Conservation (phyloP, 2,888 invertebrate species). For the Microctonus aethiopoides region DNA sequence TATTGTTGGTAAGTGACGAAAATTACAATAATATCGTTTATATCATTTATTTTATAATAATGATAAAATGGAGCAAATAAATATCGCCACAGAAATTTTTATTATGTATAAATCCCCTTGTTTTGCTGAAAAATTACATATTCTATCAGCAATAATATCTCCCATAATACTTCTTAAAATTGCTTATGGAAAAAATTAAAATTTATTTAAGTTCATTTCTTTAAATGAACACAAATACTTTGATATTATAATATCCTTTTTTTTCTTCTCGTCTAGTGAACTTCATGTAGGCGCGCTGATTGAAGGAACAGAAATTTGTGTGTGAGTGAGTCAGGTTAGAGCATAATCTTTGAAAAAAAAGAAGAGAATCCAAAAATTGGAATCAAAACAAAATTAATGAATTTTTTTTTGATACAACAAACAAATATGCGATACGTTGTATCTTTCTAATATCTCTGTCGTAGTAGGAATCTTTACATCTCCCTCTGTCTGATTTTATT, state of each 20-base stretch:
- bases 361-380: slow-evolving; percentile 11
- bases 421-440: background rate
- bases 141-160: background rate
- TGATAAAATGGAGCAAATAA: background rate
- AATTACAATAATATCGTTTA: background rate
- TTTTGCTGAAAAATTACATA: no score
- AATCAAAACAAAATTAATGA: slow-evolving; percentile 18
- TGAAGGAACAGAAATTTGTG: slow-evolving; percentile 65
- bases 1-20: slow-evolving; percentile 78
- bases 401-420: slow-evolving; percentile 13
- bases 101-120: no score
- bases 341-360: slow-evolving; percentile 37
- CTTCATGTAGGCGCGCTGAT: slow-evolving; percentile 66
- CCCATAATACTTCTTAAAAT: background rate
- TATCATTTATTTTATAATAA: background rate
- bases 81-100: no score
- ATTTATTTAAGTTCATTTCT: background rate
- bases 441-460: background rate
- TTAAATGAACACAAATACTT: slow-evolving; percentile 8
- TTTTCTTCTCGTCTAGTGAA: slow-evolving; percentile 64
- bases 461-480: slow-evolving; percentile 24
- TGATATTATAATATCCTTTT: slow-evolving; percentile 60
- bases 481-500: slow-evolving; percentile 15
- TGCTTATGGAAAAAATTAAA: background rate
- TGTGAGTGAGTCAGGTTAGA: slow-evolving; percentile 67